Evolutionary conservation across 2,797 vertebrate genomes (phyloP), one percentile per base, ranked within the genome.

Genomic region (Channallabes apus): DNA sequence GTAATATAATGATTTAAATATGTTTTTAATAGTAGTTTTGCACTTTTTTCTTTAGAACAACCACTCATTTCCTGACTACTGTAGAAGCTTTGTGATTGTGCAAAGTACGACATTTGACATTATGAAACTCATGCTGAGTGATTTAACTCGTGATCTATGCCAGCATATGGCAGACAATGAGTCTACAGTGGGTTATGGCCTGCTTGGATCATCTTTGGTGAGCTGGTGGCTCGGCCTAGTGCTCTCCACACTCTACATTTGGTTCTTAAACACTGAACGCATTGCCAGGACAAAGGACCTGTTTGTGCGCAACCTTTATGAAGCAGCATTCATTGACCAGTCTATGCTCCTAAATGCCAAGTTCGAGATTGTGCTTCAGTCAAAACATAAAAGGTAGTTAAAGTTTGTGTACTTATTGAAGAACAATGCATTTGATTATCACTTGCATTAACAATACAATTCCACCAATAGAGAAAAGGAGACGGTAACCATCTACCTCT

Each of bases 271-370:
- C 92, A 86, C 91, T 9, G 91, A 94, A 87, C 94, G 95, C 22
- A 96, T 96, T 4, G 95, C 95, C 87, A 94, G 95, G 88, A 96
- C 96, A 0, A 93, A 93, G 59, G 94, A 96, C 88, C 91, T 96
- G 54, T 96, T 96, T 90, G 94, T 96, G 61, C 94, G 95, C 7
- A 92, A 94, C 15, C 89, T 96, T 51, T 96, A 96, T 68, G 96
- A 96, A 91, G 94, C 95, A 8, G 94, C 94, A 72, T 96, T 96
- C 88, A 95, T 96, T 41, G 95, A 96, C 89, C 91, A 94, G 86
- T 96, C 95, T 80, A 88, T 96, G 89, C 90, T 96, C 61, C 94
- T 96, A 22, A 96, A 96, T 91, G 94, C 93, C 41, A 95, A 94
- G 88, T 95, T 95, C 90, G 94, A 95, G 86, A 88, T 94, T 14